Conservation (phyloP, 2,113 vertebrate species). For the Helogale parvula region DNA sequence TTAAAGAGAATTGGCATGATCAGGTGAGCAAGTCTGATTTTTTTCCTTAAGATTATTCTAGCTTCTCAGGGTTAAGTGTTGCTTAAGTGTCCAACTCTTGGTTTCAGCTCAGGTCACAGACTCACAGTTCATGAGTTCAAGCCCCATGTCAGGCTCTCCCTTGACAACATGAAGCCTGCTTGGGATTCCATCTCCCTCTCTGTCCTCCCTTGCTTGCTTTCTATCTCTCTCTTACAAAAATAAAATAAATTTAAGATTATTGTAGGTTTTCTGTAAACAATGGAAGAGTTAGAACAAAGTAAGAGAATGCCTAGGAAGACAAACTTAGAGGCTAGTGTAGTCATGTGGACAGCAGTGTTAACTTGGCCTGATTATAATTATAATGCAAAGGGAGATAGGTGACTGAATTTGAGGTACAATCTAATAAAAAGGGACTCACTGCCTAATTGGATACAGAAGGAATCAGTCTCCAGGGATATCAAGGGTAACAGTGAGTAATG, state of each 20-base stretch:
- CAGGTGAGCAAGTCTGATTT: not conserved
- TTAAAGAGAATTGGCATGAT: not conserved
- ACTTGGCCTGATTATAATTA: not conserved
- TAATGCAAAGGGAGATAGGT: not conserved
- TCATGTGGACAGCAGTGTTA: not conserved
- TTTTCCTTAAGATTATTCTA: not conserved
- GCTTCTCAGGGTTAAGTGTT: not conserved
- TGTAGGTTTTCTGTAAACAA: not conserved
- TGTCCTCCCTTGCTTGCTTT: too few relatives aligned
- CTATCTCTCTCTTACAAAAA: too few relatives aligned
- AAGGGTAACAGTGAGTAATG: not conserved
- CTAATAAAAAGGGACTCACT: not conserved
- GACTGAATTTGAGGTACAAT: not conserved
- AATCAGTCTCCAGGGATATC: not conserved
- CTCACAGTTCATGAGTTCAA: too few relatives aligned
- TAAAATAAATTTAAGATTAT: not conserved
- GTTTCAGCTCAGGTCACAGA: too few relatives aligned
- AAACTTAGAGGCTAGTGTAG: not conserved
- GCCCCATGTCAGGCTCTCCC: too few relatives aligned
- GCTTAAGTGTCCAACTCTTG: too few relatives aligned
- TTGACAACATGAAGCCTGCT: too few relatives aligned
- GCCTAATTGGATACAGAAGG: not conserved
- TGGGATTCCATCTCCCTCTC: too few relatives aligned
- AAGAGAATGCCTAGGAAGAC: not conserved
- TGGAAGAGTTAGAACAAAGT: not conserved